These are phyloP conservation scores for Cyclina sinensis DNA, from an alignment of 1,140 invertebrate species.

Conservation along the genomic window DNA sequence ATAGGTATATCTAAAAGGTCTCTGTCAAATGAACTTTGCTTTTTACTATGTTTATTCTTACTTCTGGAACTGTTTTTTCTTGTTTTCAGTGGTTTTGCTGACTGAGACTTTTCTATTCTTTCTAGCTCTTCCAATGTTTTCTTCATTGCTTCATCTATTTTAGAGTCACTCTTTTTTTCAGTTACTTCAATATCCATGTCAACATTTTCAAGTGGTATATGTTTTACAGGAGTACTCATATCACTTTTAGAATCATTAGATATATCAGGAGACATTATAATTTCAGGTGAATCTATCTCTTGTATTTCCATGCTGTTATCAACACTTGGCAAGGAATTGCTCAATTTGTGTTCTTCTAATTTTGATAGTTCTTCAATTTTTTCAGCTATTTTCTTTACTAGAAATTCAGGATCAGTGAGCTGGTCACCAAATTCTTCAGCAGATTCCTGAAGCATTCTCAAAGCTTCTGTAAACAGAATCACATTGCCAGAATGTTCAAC, in stretches of 20 bases:
- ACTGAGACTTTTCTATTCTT: conserved; percentile 18
- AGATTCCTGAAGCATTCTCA: conserved; percentile 53
- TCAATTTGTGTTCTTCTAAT: neutral
- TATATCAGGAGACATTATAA: conserved; percentile 46
- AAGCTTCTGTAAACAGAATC: conserved; percentile 58
- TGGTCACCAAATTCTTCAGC: conserved; percentile 56
- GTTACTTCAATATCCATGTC: neutral
- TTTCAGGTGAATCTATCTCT: conserved; percentile 40
- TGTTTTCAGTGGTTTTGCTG: neutral
- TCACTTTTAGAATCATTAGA: conserved; percentile 16
- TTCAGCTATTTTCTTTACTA: conserved; percentile 64
- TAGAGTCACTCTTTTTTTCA: neutral
- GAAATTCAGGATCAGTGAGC: conserved; percentile 59
- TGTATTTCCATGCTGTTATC: neutral
- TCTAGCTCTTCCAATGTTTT: conserved; percentile 56
- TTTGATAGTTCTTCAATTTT: conserved; percentile 53
- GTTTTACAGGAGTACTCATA: conserved; percentile 3
- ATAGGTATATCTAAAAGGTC: conserved; percentile 19
- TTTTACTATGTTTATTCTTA: neutral
- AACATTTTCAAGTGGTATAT: conserved; percentile 59
- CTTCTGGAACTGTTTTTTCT: neutral
- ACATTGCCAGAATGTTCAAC: conserved; percentile 64
- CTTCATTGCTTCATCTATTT: conserved; percentile 33
- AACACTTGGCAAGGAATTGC: neutral
- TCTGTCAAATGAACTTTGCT: neutral